phyloP scores from a whole-genome alignment of 2,888 invertebrate genomes.

The Eucera pruinosa region DNA sequence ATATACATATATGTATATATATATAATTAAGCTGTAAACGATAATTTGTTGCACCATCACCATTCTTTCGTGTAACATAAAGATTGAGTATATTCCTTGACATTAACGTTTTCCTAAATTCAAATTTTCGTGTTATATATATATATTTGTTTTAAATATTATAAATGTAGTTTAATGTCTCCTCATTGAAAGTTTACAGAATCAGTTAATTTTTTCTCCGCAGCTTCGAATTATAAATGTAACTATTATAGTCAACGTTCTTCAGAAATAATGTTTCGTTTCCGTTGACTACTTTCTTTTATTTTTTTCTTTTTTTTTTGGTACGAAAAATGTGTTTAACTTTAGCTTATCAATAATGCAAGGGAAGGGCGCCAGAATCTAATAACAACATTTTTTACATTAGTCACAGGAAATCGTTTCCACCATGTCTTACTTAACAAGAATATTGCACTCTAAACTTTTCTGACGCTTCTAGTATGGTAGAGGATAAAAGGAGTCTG shows the following conservation, averaged over 20 bases:
- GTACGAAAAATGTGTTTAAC: slow-evolving; percentile 40
- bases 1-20: no score
- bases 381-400: slow-evolving; percentile 42
- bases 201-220: slow-evolving; percentile 24
- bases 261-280: slow-evolving; percentile 40
- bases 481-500: slow-evolving; percentile 27
- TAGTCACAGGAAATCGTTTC: slow-evolving; percentile 42
- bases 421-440: slow-evolving; percentile 43
- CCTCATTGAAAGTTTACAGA: slow-evolving; percentile 31
- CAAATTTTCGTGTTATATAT: slow-evolving; percentile 51
- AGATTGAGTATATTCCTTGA: slow-evolving; percentile 43
- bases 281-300: slow-evolving; percentile 34
- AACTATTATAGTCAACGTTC: slow-evolving; percentile 40
- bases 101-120: slow-evolving; percentile 50
- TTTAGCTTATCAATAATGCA: slow-evolving; percentile 36
- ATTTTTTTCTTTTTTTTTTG: neutral
- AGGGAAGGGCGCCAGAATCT: slow-evolving; percentile 64
- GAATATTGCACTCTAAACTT: slow-evolving; percentile 56
- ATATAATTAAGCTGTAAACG: slow-evolving; percentile 76
- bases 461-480: slow-evolving; percentile 27
- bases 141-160: slow-evolving; percentile 58
- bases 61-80: slow-evolving; percentile 66
- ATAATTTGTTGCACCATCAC: slow-evolving; percentile 79
- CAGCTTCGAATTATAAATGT: slow-evolving; percentile 23
- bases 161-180: slow-evolving; percentile 48